phyloP scores from a whole-genome alignment of 1,140 invertebrate species.

The Xylocopa sonorina region DNA sequence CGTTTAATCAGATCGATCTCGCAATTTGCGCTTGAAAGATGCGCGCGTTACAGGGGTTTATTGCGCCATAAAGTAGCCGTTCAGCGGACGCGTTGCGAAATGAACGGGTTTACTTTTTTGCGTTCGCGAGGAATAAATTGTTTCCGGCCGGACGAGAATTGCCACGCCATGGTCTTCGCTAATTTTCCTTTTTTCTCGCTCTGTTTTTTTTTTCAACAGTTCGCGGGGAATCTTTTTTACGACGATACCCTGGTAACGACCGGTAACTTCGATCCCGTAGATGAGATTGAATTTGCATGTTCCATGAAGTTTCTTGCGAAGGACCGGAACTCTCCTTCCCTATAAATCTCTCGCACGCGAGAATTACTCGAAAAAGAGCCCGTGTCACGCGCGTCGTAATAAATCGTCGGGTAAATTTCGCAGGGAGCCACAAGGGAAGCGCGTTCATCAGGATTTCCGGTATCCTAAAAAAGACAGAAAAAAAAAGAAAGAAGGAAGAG shows the following conservation, averaged over 20 bases:
- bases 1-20: not conserved
- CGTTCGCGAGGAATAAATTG: not conserved
- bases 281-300: constrained; percentile 42
- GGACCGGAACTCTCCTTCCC: not conserved
- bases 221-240: not conserved
- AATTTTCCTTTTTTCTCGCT: no score
- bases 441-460: not conserved
- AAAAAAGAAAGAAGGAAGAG: not conserved
- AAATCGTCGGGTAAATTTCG: constrained; percentile 54
- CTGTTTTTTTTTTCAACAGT: no score
- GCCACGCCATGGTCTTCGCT: no score
- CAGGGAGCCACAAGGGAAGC: not conserved
- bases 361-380: constrained; percentile 54
- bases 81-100: not conserved
- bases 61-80: not conserved
- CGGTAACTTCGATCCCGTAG: constrained; percentile 4
- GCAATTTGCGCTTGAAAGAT: not conserved
- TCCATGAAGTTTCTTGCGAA: not conserved
- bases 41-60: not conserved
- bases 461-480: not conserved
- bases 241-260: not conserved
- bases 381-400: constrained; percentile 6
- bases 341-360: constrained; percentile 46
- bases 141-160: not conserved
- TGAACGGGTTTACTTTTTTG: not conserved